These are phyloP conservation scores for Cyanoramphus novaezelandiae DNA, from an alignment of 2,113 vertebrate species.

Conservation along the genomic window DNA sequence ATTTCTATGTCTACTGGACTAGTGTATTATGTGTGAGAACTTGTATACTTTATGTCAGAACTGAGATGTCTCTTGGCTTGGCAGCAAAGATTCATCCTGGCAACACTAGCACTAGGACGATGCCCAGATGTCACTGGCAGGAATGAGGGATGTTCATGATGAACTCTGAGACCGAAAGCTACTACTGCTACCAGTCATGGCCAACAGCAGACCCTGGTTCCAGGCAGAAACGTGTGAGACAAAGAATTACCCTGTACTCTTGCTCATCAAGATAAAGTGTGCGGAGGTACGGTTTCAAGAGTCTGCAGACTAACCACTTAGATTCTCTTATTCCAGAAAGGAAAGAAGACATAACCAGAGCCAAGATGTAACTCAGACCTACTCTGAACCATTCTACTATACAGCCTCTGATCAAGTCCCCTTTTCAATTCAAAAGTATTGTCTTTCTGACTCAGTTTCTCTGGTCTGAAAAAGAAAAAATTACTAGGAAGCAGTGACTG, in stretches of 20 bases:
- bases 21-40: not conserved
- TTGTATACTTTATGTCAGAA: not conserved
- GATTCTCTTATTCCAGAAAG: not conserved
- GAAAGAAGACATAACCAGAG: not conserved
- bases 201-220: not conserved
- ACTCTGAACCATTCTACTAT: not conserved
- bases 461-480: not conserved
- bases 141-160: not conserved
- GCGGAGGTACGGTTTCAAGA: not conserved
- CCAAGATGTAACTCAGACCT: not conserved
- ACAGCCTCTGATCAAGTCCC: not conserved
- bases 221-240: not conserved
- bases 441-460: not conserved
- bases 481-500: not conserved
- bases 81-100: not conserved
- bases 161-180: not conserved
- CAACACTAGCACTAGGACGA: not conserved
- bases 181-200: not conserved
- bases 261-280: not conserved
- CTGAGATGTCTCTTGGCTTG: not conserved
- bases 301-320: not conserved
- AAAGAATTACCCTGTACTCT: not conserved
- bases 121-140: constrained; percentile 2
- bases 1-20: not conserved
- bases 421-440: not conserved